Percentiles rank a stretch among this genome's conserved stretches.
Evolutionary conservation across 2,888 invertebrate genomes (phyloP).

Genomic region (Pheosia tremula): DNA sequence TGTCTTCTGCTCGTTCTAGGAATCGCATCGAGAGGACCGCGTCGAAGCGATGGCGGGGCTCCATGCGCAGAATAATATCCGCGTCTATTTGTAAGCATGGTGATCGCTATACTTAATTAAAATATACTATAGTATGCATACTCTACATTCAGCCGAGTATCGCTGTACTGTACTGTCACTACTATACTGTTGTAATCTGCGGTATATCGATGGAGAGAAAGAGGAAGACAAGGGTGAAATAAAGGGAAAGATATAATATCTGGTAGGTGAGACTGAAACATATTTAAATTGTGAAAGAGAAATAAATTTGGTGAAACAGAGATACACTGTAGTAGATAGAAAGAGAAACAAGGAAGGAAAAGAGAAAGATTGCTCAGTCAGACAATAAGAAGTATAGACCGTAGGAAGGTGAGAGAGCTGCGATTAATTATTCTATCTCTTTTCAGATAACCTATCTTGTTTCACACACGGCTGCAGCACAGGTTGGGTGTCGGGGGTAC

Average conservation of each 20-base stretch:
- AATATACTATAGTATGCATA: too few relatives aligned
- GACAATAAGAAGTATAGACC: background rate
- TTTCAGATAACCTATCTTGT: slow-evolving; percentile 75
- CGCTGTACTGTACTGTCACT: too few relatives aligned
- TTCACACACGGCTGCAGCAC: slow-evolving; percentile 80
- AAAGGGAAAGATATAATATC: too few relatives aligned
- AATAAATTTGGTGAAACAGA: too few relatives aligned
- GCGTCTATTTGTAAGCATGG: slow-evolving; percentile 67
- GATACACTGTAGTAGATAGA: too few relatives aligned
- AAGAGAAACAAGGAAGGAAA: too few relatives aligned
- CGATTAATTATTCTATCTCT: slow-evolving; percentile 7
- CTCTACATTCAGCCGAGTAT: too few relatives aligned
- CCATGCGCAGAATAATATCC: slow-evolving; percentile 65
- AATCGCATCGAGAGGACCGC: slow-evolving; percentile 74
- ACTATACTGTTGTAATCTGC: too few relatives aligned
- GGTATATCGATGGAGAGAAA: too few relatives aligned
- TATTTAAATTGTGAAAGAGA: too few relatives aligned
- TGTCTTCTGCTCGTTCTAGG: slow-evolving; percentile 52
- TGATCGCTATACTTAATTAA: background rate
- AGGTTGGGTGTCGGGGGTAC: slow-evolving; percentile 77
- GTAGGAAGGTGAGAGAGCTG: background rate
- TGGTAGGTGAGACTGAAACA: background rate
- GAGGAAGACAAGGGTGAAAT: too few relatives aligned
- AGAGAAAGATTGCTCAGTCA: background rate
- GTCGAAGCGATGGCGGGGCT: slow-evolving; percentile 77